Evolutionary conservation across 30 jellyfish, hydroid and myxozoan genomes (phyloP), one percentile per base, ranked within the genome.

Genomic region (Aurelia aurita complex sp. Pacific): DNA sequence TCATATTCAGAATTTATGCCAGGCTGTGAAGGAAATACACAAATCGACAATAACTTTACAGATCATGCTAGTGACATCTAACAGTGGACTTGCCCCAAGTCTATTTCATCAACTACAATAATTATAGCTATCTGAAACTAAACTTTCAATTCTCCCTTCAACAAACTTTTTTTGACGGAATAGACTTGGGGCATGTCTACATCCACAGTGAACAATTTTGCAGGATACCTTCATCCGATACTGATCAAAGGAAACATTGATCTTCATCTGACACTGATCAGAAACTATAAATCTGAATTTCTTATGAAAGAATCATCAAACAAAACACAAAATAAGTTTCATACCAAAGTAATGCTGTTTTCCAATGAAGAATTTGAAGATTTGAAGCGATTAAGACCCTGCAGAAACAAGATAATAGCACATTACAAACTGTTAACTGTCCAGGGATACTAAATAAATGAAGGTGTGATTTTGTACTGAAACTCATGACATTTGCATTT

Each of bases 21-120:
- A 17, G 93, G 93, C 93, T 84, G 64, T 17, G 32, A n/a, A 11
- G 33, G 23, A 70, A 70, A 70, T 9, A 33, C 62, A 16, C 17
- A 34, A 16, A 43, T 36, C 10, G 5, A 23, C 9, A 36, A 29
- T n/a, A 1, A 36, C 55, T 16, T 6, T 23, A 29, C 69, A 60
- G 32, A 4, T 60, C 10, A 19, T 16, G 32, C 32, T 60, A 4
- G 29, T 23, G 29, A 23, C 29, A 23, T 23, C 29, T 0, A 23
- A 23, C 29, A 23, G 29, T 23, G 0, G 29, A 23, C 29, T 23
- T 23, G 29, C 29, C 29, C 29, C 29, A 23, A 23, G 29, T 23
- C 29, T 23, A 23, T 23, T 23, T 23, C 29, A 23, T 23, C 29
- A 23, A 23, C 29, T 23, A 23, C 29, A 23, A 23, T 23, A 23